Base-by-base conservation (phyloP, 2,113 vertebrate genomes). In the Mormyrus lacerda region DNA sequence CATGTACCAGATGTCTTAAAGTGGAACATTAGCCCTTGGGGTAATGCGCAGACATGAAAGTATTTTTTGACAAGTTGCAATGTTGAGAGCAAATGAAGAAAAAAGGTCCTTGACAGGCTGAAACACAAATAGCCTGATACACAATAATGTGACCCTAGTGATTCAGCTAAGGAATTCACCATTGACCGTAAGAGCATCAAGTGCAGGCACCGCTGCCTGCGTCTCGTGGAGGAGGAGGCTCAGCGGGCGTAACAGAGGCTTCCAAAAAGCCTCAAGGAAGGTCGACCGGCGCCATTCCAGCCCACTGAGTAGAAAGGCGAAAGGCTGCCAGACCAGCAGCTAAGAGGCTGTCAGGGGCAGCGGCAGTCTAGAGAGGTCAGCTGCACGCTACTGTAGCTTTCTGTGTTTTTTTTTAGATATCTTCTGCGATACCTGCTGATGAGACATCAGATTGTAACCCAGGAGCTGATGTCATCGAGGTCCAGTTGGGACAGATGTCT, bases 61-160 rank as follows among this genome's bases (percentile, higher is more conserved):
- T 24, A 84, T 44, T n/a, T n/a, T 83, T 47, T 84, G 82, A 44
- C 42, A n/a, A 84, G 82, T n/a, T 45, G 17, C 35, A 79, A 79
- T 79, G 44, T 84, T 84, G 42, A 84, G 82, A 44, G 35, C 21
- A 84, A 84, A 84, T 84, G n/a, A 84, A 84, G 82, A 84, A n/a
- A 42, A 44, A 47, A 4, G 3, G 17, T 15, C 39, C 9, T 47
- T 84, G 21, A 84, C 44, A 21, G 10, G 8, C 21, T 84, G 82
- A 84, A 84, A 47, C n/a, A 47, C 19, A 47, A 84, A 47, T 21
- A 84, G 44, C 44, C 35, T 27, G 82, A 24, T 9, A 47, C 6
- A 47, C 44, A 84, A 11, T 84, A 84, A 84, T 39, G 44, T 45
- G 39, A n/a, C 21, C 82, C 21, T n/a, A n/a, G 42, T 45, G 82